Evolutionary conservation across 1,140 invertebrate species (phyloP).

Genomic region (Apis cerana): DNA sequence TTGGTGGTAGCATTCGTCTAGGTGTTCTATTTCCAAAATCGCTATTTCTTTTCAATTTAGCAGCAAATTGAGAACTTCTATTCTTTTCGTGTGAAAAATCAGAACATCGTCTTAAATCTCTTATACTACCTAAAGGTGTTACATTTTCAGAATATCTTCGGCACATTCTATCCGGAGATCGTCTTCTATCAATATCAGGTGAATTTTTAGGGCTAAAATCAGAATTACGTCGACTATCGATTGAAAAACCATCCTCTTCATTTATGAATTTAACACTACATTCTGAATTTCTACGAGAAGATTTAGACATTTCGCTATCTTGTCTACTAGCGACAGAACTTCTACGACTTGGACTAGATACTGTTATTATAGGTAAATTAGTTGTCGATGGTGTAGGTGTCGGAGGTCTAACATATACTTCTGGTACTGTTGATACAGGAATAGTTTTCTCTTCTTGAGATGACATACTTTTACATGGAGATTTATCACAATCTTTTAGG

Average conservation of each 20-base stretch:
- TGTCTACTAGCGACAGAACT: conserved; percentile 75
- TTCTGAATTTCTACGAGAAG: conserved; percentile 73
- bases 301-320: conserved; percentile 70
- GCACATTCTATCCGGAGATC: conserved; percentile 58
- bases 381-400: conserved; percentile 75
- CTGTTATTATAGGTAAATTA: conserved; percentile 76
- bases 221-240: conserved; percentile 44
- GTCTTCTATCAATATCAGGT: conserved; percentile 47
- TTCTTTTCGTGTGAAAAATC: conserved; percentile 77
- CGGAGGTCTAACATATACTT: conserved; percentile 77
- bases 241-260: conserved; percentile 37
- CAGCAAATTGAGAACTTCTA: conserved; percentile 76
- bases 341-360: conserved; percentile 75
- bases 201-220: conserved; percentile 56
- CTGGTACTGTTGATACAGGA: conserved; percentile 72
- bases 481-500: conserved; percentile 20
- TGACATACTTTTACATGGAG: conserved; percentile 8
- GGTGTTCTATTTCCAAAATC: conserved; percentile 76
- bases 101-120: conserved; percentile 73
- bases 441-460: conserved; percentile 11
- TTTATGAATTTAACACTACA: conserved; percentile 74
- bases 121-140: conserved; percentile 67
- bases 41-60: conserved; percentile 75
- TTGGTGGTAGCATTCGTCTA: conserved; percentile 64
- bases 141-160: conserved; percentile 74